Percentiles rank a stretch among this genome's conserved stretches.
These are phyloP conservation scores for Serripes groenlandicus DNA, from an alignment of 2,888 invertebrate species.

Conservation along the genomic window DNA sequence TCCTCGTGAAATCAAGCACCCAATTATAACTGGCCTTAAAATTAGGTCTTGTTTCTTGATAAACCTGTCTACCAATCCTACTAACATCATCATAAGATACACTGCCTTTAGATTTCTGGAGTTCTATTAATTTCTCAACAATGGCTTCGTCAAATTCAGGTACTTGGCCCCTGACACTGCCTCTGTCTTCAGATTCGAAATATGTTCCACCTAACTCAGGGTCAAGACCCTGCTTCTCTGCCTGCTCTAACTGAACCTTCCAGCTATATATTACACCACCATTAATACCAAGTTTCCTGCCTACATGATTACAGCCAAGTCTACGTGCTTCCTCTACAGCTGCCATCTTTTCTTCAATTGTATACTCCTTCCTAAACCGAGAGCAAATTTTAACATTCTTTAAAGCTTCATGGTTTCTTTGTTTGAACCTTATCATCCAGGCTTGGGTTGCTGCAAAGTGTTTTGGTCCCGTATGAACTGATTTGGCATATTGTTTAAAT, in stretches of 20 bases:
- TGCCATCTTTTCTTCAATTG: conserved; percentile 52
- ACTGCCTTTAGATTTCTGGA: conserved; percentile 51
- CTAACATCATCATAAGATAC: conserved; percentile 65
- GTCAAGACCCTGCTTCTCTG: conserved; percentile 36
- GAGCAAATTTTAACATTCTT: conserved; percentile 55
- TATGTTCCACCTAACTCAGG: not conserved
- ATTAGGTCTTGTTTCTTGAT: conserved; percentile 60
- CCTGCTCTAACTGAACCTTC: conserved; percentile 62
- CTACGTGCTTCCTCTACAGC: conserved; percentile 65
- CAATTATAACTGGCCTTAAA: conserved; percentile 68
- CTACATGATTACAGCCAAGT: conserved; percentile 65
- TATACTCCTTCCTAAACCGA: conserved; percentile 60
- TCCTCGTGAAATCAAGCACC: conserved; percentile 61
- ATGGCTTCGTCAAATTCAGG: conserved; percentile 62
- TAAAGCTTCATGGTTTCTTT: conserved; percentile 56
- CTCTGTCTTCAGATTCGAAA: conserved; percentile 7
- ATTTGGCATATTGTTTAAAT: conserved; percentile 61
- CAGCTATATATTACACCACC: conserved; percentile 64
- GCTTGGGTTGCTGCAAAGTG: conserved; percentile 66
- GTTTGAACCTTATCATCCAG: conserved; percentile 63
- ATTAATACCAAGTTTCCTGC: conserved; percentile 60
- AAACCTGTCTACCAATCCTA: conserved; percentile 45
- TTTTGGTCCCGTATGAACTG: conserved; percentile 60
- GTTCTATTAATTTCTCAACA: conserved; percentile 50
- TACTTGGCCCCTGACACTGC: conserved; percentile 52